Conservation (phyloP, 2,113 vertebrate species). For the Sula dactylatra region DNA sequence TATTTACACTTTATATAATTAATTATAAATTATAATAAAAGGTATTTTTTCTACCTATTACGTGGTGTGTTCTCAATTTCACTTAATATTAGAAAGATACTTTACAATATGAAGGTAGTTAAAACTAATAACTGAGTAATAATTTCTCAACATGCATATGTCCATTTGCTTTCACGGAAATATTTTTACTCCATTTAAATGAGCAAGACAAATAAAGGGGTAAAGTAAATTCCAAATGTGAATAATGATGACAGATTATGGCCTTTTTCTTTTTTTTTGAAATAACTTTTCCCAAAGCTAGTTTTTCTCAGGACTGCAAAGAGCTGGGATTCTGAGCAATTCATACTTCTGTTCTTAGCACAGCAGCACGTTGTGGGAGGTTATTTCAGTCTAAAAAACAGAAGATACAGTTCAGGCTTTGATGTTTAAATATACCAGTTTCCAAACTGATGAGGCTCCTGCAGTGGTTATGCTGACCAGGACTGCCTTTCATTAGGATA, state of each 20-base stretch:
- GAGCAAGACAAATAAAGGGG: not conserved
- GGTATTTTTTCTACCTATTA: not conserved
- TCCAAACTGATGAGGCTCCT: not conserved
- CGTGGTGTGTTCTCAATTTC: not conserved
- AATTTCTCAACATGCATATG: not conserved
- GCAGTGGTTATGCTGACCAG: not conserved
- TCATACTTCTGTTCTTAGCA: not conserved
- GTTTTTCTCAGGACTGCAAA: not conserved
- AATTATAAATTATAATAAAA: too few relatives aligned
- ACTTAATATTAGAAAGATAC: not conserved
- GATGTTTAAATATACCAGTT: not conserved
- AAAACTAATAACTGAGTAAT: not conserved
- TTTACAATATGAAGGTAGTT: not conserved
- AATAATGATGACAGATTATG: not conserved
- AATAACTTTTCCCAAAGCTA: not conserved
- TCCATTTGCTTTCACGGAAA: not conserved
- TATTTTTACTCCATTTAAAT: not conserved
- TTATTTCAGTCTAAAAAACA: not conserved
- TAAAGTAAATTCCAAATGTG: not conserved
- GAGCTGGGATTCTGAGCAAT: not conserved
- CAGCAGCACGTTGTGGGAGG: not conserved
- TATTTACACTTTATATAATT: not conserved
- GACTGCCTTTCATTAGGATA: not conserved
- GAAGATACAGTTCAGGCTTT: not conserved
- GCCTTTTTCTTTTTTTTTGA: not conserved